Percentiles rank a stretch among this genome's conserved stretches.
Conservation (phyloP, 2,113 vertebrate genomes). For the Equus quagga region DNA sequence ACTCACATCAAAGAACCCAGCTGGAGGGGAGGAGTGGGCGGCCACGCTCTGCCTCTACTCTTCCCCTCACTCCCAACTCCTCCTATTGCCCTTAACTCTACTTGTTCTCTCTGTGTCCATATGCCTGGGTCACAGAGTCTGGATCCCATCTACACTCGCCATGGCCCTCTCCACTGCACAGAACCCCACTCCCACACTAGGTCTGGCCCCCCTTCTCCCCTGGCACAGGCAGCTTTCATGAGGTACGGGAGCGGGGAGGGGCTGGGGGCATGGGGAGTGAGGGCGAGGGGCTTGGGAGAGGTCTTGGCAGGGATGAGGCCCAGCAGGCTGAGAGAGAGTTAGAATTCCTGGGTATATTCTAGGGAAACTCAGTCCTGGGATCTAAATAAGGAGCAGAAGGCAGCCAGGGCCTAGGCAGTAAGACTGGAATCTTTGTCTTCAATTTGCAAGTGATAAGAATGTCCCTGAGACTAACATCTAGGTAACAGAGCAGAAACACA, state of each 20-base stretch:
- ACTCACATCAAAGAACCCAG: neutral
- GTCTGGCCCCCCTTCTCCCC: neutral
- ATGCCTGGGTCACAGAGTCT: neutral
- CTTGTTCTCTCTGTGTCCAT: neutral
- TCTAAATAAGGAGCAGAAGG: neutral
- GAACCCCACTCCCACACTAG: too few species aligned
- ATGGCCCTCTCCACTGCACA: neutral
- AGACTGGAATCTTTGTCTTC: neutral
- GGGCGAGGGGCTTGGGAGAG: accelerated
- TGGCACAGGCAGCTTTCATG: neutral
- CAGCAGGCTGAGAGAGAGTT: neutral
- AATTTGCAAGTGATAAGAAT: neutral
- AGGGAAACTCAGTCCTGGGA: neutral
- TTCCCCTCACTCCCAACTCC: accelerated
- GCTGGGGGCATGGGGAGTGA: accelerated
- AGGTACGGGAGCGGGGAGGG: neutral
- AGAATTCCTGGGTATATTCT: neutral
- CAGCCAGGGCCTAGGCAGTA: neutral
- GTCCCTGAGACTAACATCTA: neutral
- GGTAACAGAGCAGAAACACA: neutral
- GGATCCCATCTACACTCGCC: neutral
- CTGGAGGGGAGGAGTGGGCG: too few species aligned
- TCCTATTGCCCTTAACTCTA: neutral
- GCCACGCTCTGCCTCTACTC: accelerated
- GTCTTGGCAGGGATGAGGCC: neutral